Percentiles rank a stretch among this genome's conserved stretches.
Conservation (phyloP, 2,888 invertebrate species). For the Drosophila bunnanda region DNA sequence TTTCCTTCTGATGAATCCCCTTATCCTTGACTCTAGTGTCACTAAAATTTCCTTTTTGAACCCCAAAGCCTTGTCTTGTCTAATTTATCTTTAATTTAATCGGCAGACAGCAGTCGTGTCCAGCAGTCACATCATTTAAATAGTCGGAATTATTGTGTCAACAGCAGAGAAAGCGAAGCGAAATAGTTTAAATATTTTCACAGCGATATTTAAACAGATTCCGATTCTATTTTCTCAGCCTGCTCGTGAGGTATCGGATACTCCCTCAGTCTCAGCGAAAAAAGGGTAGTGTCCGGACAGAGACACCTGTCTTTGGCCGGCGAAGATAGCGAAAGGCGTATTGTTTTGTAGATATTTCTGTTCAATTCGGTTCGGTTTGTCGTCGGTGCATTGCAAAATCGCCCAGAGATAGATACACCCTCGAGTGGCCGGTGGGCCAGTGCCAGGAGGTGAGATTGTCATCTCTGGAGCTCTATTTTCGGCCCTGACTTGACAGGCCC, state of each 20-base stretch:
- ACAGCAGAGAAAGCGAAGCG: slow-evolving; percentile 10
- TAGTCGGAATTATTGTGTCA: slow-evolving; percentile 36
- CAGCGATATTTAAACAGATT: slow-evolving; percentile 26
- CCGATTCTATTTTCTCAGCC: slow-evolving; percentile 64
- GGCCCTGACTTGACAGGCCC: slow-evolving; percentile 45
- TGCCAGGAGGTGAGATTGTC: slow-evolving; percentile 57
- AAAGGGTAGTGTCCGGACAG: slow-evolving; percentile 14
- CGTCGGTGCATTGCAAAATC: slow-evolving; percentile 59
- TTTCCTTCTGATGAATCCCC: background rate
- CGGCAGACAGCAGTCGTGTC: slow-evolving; percentile 49
- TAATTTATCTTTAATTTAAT: slow-evolving; percentile 49
- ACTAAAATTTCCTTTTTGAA: slow-evolving; percentile 2
- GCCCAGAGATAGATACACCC: slow-evolving; percentile 44
- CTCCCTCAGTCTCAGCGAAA: slow-evolving; percentile 12
- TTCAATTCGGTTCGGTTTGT: slow-evolving; percentile 2
- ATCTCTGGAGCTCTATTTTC: slow-evolving; percentile 53
- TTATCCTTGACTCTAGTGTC: slow-evolving; percentile 46
- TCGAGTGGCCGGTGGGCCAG: slow-evolving; percentile 23
- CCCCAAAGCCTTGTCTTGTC: background rate
- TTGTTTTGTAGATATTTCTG: slow-evolving; percentile 5
- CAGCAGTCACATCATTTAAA: slow-evolving; percentile 42
- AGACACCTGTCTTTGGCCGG: slow-evolving; percentile 31
- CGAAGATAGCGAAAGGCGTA: slow-evolving; percentile 36
- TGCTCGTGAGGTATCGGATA: slow-evolving; percentile 40
- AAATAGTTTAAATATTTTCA: slow-evolving; percentile 61